phyloP scores from a whole-genome alignment of 35 echinoderm and acorn worm genomes.

The Acanthaster planci region DNA sequence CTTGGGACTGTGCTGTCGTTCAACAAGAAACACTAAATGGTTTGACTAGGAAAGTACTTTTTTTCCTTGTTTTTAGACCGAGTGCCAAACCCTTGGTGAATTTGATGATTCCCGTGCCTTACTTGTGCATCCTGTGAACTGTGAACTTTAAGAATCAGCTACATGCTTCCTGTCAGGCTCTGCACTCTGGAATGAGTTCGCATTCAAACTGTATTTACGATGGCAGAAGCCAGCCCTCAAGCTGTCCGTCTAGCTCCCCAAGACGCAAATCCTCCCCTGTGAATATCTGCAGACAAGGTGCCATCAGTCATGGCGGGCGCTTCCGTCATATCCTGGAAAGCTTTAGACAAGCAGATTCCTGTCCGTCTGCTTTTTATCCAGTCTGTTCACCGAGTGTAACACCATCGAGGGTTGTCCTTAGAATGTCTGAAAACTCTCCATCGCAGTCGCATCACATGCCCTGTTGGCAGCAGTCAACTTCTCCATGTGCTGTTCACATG shows the following conservation, averaged over 20 bases:
- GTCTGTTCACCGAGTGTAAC: neutral
- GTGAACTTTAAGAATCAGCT: neutral
- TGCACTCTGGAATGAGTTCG: slow-evolving; percentile 9
- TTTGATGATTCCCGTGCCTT: neutral
- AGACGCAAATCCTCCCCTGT: neutral
- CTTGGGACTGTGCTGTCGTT: too few species aligned
- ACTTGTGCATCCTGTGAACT: too few species aligned
- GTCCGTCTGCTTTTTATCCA: slow-evolving; percentile 6
- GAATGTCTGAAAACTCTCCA: slow-evolving; percentile 9
- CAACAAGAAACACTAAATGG: too few species aligned
- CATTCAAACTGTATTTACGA: neutral
- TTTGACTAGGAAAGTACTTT: too few species aligned
- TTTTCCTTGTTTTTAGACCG: too few species aligned
- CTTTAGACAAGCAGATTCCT: neutral
- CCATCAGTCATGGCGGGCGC: neutral
- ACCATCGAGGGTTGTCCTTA: neutral
- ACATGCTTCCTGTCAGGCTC: neutral
- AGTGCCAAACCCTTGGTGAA: too few species aligned
- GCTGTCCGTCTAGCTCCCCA: neutral
- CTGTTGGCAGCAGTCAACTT: neutral
- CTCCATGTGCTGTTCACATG: neutral
- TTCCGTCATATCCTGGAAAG: neutral
- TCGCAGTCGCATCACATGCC: neutral
- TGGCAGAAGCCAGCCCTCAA: neutral
- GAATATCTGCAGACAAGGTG: neutral